Percentiles rank a stretch among this genome's conserved stretches.
Evolutionary conservation across 2,113 vertebrate genomes (phyloP).

Genomic region (Chloebia gouldiae): DNA sequence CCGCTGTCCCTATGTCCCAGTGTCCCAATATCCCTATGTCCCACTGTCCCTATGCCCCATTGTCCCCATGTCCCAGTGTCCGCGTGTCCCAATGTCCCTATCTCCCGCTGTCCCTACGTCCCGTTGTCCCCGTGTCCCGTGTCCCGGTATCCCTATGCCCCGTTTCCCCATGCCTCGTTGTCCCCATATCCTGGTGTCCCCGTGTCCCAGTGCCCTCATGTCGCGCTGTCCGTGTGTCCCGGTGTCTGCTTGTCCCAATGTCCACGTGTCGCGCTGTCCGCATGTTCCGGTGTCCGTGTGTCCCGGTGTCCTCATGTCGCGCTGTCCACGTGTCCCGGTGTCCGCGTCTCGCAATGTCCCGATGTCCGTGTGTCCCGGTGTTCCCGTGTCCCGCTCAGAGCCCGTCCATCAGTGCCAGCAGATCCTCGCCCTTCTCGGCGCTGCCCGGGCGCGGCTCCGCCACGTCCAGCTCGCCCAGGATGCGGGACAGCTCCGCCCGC

Average conservation of each 20-base stretch:
- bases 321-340: fast-evolving
- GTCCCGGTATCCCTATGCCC: too few species aligned
- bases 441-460: constrained; percentile 65
- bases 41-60: too few species aligned
- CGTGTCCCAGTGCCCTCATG: too few species aligned
- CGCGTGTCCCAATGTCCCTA: too few species aligned
- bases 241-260: background rate
- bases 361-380: fast-evolving
- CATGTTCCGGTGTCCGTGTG: fast-evolving
- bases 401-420: constrained; percentile 93
- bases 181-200: too few species aligned
- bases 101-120: too few species aligned
- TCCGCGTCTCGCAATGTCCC: too few species aligned
- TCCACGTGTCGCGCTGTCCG: fast-evolving
- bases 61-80: too few species aligned
- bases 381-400: constrained; percentile 62
- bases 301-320: too few species aligned
- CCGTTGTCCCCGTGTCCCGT: too few species aligned
- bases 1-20: too few species aligned
- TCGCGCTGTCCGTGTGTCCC: background rate
- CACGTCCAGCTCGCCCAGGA: constrained; percentile 88
- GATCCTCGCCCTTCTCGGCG: constrained; percentile 87
- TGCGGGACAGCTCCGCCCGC: constrained; percentile 84
- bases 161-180: too few species aligned
- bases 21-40: background rate